phyloP scores from a whole-genome alignment of 2,113 vertebrate genomes.

The Propithecus coquereli region DNA sequence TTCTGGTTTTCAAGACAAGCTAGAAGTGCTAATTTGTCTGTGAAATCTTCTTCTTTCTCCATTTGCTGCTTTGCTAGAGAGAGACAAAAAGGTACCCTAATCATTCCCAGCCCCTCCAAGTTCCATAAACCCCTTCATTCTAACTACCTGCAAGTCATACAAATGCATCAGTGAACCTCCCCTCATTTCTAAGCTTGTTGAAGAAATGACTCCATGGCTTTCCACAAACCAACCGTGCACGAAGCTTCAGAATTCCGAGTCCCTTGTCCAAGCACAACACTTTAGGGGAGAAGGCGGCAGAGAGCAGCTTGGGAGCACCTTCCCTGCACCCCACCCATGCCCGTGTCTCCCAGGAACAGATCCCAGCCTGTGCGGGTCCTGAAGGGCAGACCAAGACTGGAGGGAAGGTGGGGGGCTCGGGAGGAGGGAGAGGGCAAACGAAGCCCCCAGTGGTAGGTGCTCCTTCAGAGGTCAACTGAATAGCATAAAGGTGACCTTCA shows the following conservation, averaged over 20 bases:
- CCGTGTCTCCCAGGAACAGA: accelerated
- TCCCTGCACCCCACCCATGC: not conserved
- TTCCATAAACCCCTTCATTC: not conserved
- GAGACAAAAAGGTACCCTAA: not conserved
- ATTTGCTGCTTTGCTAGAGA: not conserved
- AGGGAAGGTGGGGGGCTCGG: not conserved
- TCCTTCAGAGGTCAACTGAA: not conserved
- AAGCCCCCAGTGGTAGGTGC: accelerated
- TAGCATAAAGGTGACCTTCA: not conserved
- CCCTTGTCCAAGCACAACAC: not conserved
- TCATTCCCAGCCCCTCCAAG: accelerated
- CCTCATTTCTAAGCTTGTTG: not conserved
- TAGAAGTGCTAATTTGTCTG: not conserved
- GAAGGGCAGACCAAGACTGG: not conserved
- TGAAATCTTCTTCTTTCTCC: not conserved
- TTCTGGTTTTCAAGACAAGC: not conserved
- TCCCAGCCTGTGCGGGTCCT: accelerated
- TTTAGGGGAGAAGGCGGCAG: not conserved
- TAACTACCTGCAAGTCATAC: not conserved
- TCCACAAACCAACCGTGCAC: not conserved
- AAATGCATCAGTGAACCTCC: not conserved
- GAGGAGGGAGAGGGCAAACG: too few relatives aligned
- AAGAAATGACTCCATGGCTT: not conserved
- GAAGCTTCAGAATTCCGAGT: not conserved
- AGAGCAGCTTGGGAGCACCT: not conserved